Evolutionary conservation across 2,888 invertebrate genomes (phyloP).

Genomic region (Epistrophe eligans): DNA sequence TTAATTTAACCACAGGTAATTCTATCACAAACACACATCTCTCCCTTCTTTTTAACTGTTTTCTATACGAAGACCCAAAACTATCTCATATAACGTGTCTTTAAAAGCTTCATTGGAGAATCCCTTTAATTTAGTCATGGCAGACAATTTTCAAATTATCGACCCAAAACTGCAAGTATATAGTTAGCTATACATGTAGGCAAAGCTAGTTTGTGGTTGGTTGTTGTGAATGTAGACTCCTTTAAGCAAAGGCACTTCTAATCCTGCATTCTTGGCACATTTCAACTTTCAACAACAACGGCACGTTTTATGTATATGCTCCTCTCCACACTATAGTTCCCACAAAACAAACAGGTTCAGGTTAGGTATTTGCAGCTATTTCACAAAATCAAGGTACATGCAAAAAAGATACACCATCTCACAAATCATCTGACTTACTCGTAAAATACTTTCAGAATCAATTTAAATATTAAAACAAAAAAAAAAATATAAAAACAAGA

Average conservation of each 20-base stretch:
- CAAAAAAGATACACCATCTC: background rate
- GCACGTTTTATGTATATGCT: conserved; percentile 6
- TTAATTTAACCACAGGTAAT: background rate
- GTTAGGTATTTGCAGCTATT: background rate
- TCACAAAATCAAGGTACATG: conserved; percentile 6
- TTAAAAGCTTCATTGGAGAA: conserved; percentile 10
- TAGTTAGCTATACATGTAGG: background rate
- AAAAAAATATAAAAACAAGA: background rate
- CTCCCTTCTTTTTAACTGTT: background rate
- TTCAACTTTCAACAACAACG: conserved; percentile 21
- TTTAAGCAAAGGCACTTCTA: conserved; percentile 3
- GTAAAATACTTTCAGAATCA: background rate
- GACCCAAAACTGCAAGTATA: background rate
- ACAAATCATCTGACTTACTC: background rate
- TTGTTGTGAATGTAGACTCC: background rate
- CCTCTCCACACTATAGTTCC: no score
- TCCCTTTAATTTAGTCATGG: conserved; percentile 16
- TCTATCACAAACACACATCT: background rate
- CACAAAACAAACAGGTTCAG: background rate
- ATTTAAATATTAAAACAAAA: background rate
- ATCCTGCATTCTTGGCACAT: conserved; percentile 26
- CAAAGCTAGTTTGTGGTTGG: background rate
- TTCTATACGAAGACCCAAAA: background rate
- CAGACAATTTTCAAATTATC: conserved; percentile 22
- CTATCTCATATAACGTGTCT: conserved; percentile 14